A percentile compares a stretch with the other conserved stretches of the same genome.
These are phyloP conservation scores for Bucorvus abyssinicus DNA, from an alignment of 2,797 vertebrate genomes.

Conservation along the genomic window DNA sequence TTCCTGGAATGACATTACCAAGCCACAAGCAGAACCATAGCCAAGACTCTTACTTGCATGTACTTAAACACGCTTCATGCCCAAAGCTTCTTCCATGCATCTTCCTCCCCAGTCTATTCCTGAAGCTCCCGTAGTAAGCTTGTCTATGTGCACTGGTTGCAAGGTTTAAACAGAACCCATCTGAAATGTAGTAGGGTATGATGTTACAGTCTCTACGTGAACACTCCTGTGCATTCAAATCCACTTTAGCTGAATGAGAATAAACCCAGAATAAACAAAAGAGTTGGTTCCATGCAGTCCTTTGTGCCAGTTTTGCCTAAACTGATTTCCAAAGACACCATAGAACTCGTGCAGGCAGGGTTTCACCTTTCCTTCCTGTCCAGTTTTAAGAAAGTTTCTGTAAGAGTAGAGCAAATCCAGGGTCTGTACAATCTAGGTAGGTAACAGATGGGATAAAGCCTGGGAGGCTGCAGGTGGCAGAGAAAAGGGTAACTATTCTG, in stretches of 20 bases:
- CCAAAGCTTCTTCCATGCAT: background rate
- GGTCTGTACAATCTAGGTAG: background rate
- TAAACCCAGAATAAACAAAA: background rate
- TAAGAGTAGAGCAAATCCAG: background rate
- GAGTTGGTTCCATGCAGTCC: background rate
- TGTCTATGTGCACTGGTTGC: background rate
- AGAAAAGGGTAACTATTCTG: background rate
- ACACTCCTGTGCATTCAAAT: background rate
- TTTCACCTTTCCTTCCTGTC: background rate
- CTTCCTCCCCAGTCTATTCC: background rate
- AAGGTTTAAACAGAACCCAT: background rate
- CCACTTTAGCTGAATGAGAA: background rate
- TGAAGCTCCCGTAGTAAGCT: background rate
- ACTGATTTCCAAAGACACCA: background rate
- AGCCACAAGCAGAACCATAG: background rate
- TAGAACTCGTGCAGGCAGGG: background rate
- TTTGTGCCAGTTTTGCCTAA: background rate
- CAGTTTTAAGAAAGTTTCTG: background rate
- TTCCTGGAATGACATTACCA: background rate
- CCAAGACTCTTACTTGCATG: background rate
- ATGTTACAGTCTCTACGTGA: background rate
- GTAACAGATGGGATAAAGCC: background rate
- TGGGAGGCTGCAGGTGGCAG: background rate
- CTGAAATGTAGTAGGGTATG: background rate
- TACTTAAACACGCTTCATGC: background rate